Evolutionary conservation across 2,888 invertebrate species (phyloP).

Genomic region (Synergus itoensis): DNA sequence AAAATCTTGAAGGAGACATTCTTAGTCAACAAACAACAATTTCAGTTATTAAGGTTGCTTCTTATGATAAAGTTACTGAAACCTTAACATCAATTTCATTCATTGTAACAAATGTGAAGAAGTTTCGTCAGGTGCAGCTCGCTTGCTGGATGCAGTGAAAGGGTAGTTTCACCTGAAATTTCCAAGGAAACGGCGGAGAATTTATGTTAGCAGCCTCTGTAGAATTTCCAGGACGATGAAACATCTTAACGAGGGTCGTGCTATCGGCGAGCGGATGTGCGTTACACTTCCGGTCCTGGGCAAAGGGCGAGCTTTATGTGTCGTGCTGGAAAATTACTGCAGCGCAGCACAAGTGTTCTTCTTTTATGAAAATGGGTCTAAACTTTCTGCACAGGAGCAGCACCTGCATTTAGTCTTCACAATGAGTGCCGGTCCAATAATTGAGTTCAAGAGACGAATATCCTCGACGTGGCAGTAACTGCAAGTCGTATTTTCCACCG

Average conservation of each 20-base stretch:
- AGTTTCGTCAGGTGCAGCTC: neutral
- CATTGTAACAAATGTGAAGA: neutral
- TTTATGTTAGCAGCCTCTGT: conserved; percentile 58
- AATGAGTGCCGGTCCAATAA: conserved; percentile 50
- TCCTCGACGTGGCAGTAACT: conserved; percentile 47
- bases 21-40: neutral
- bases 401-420: conserved; percentile 53
- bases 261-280: conserved; percentile 65
- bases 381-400: conserved; percentile 55
- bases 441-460: conserved; percentile 50
- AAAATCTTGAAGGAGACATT: neutral
- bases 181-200: conserved; percentile 60
- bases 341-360: conserved; percentile 36
- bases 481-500: neutral
- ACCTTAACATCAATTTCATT: neutral
- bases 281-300: conserved; percentile 61
- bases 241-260: conserved; percentile 68
- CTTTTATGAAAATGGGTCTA: conserved; percentile 52
- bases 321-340: conserved; percentile 57
- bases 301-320: conserved; percentile 51
- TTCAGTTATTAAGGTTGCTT: neutral
- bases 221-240: conserved; percentile 58
- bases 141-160: neutral
- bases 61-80: neutral
- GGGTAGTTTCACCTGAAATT: conserved; percentile 43